Percentiles rank a stretch among this genome's conserved stretches.
Evolutionary conservation across 2,797 vertebrate genomes (phyloP).

Genomic region (Chiloscyllium punctatum): DNA sequence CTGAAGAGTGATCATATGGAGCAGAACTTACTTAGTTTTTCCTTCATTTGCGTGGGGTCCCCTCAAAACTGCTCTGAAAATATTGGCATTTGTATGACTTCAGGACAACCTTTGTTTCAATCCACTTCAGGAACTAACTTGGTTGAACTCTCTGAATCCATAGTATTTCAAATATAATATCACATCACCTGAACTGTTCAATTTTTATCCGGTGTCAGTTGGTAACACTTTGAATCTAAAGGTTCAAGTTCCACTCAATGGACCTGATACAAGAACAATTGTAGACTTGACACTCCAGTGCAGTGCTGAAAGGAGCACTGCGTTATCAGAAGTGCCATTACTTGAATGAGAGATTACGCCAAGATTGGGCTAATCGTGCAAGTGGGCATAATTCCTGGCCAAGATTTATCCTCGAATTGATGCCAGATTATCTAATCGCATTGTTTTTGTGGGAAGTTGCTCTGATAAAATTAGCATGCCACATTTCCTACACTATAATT

Average conservation of each 20-base stretch:
- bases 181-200: background rate
- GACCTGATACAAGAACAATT: background rate
- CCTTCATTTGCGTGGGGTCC: background rate
- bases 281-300: no score
- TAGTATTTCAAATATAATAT: background rate
- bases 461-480: background rate
- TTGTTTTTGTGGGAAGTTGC: background rate
- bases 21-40: background rate
- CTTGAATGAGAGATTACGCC: no score
- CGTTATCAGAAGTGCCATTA: background rate
- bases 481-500: background rate
- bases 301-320: no score
- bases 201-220: background rate
- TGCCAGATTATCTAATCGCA: background rate
- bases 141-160: background rate
- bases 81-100: background rate
- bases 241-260: background rate
- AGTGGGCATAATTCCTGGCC: background rate
- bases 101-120: background rate
- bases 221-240: background rate
- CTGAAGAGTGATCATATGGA: background rate
- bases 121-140: background rate
- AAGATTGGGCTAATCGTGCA: background rate
- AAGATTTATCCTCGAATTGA: no score
- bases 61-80: background rate